phyloP scores from a whole-genome alignment of 2,888 invertebrate genomes.

The Lasius platythorax region DNA sequence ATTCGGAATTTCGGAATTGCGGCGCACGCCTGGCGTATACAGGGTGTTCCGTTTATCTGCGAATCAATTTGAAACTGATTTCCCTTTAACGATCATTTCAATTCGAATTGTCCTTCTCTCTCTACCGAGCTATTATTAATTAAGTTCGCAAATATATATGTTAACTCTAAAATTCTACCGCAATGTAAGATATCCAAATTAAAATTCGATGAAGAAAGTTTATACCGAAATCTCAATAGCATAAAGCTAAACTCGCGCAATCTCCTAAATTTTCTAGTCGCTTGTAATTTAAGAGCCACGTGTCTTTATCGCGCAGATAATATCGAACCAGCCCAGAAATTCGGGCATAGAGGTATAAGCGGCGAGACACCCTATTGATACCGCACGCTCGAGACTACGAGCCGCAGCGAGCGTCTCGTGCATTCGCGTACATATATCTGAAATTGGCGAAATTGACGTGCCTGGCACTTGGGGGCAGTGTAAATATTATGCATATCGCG shows the following conservation, averaged over 20 bases:
- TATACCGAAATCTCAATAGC: not conserved
- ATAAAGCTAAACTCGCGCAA: not conserved
- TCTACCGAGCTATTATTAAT: not conserved
- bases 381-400: conserved; percentile 28
- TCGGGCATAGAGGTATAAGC: not conserved
- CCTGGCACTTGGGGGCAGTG: conserved; percentile 48
- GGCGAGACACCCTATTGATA: conserved; percentile 25
- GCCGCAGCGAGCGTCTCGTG: conserved; percentile 41
- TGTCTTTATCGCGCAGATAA: not conserved
- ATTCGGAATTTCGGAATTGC: conserved; percentile 38
- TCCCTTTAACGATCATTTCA: not conserved
- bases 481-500: conserved; percentile 56
- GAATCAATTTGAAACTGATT: conserved; percentile 26
- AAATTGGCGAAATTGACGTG: conserved; percentile 55
- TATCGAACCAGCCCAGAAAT: not conserved
- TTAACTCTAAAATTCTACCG: not conserved
- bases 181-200: not conserved
- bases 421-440: conserved; percentile 51
- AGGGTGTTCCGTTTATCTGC: conserved; percentile 20
- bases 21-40: not conserved
- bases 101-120: not conserved
- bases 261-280: not conserved
- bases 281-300: not conserved
- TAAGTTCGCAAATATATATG: not conserved
- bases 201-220: not conserved